Conservation (phyloP, 2,797 vertebrate species). For the Tamandua tetradactyla region DNA sequence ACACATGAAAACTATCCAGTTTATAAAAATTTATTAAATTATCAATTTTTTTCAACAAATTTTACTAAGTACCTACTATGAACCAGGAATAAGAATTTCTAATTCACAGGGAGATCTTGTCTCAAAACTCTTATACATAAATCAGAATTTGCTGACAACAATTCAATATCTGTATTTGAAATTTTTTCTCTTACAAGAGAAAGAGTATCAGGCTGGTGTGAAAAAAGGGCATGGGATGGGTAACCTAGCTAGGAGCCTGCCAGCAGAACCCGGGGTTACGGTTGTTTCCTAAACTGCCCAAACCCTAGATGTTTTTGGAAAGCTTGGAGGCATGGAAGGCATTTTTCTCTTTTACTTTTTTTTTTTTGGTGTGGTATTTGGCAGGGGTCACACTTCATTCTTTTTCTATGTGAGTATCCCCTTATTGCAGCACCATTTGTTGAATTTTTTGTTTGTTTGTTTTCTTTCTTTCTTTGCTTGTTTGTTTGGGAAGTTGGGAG, state of each 20-base stretch:
- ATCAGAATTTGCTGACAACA: conserved; percentile 3
- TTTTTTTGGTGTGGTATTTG: too few relatives aligned
- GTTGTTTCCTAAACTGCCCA: too few relatives aligned
- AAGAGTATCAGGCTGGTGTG: not conserved
- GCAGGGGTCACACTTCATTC: too few relatives aligned
- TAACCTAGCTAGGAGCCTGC: too few relatives aligned
- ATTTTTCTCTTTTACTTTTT: too few relatives aligned
- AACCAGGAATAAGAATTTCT: not conserved
- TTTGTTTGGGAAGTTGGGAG: too few relatives aligned
- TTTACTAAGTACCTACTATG: not conserved
- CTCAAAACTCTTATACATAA: conserved; percentile 36
- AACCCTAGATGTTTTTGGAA: not conserved
- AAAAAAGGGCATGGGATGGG: not conserved
- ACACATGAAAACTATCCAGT: not conserved
- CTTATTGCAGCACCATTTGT: too few relatives aligned
- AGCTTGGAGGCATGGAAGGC: too few relatives aligned
- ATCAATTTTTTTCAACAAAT: not conserved
- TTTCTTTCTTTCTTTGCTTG: too few relatives aligned
- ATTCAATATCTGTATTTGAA: conserved; percentile 42
- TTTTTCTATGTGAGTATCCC: too few relatives aligned
- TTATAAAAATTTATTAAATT: not conserved
- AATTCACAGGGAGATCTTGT: not conserved
- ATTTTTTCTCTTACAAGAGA: conserved; percentile 29
- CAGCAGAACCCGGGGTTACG: not conserved
- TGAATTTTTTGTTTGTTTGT: too few relatives aligned